Conservation (phyloP, 2,888 invertebrate species). For the Spilarctia lutea region DNA sequence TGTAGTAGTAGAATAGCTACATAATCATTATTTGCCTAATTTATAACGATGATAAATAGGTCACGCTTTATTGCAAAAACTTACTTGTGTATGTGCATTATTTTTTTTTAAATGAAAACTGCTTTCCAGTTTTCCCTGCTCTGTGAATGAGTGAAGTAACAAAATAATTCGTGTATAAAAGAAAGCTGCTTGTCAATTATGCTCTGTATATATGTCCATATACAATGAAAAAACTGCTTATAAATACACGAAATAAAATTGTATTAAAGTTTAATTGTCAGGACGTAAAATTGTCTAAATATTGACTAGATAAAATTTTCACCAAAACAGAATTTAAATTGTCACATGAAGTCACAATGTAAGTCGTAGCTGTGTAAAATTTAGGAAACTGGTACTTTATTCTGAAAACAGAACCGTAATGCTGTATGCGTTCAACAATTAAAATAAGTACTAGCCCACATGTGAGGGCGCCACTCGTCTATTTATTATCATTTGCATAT, state of each 20-base stretch:
- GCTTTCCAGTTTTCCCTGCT: too few species aligned
- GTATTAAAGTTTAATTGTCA: too few species aligned
- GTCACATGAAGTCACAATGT: neutral
- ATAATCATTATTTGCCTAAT: too few species aligned
- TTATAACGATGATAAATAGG: too few species aligned
- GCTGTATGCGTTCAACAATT: conserved; percentile 44
- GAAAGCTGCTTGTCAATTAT: too few species aligned
- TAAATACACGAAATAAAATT: neutral
- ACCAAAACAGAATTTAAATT: neutral
- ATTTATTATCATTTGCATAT: conserved; percentile 78
- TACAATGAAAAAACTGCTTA: neutral
- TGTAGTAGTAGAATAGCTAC: neutral
- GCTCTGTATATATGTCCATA: too few species aligned
- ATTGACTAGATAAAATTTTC: neutral
- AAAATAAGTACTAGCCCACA: conserved; percentile 47
- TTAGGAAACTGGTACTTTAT: conserved; percentile 11
- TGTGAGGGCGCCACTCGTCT: conserved; percentile 63
- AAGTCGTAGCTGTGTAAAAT: neutral
- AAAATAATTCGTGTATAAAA: too few species aligned
- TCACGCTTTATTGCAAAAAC: too few species aligned
- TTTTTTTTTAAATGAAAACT: too few species aligned
- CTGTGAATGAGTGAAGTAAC: too few species aligned
- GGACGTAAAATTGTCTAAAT: neutral
- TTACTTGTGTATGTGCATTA: too few species aligned
- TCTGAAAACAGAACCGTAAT: conserved; percentile 21